phyloP scores from a whole-genome alignment of 1,140 invertebrate genomes.

The Globodera rostochiensis region DNA sequence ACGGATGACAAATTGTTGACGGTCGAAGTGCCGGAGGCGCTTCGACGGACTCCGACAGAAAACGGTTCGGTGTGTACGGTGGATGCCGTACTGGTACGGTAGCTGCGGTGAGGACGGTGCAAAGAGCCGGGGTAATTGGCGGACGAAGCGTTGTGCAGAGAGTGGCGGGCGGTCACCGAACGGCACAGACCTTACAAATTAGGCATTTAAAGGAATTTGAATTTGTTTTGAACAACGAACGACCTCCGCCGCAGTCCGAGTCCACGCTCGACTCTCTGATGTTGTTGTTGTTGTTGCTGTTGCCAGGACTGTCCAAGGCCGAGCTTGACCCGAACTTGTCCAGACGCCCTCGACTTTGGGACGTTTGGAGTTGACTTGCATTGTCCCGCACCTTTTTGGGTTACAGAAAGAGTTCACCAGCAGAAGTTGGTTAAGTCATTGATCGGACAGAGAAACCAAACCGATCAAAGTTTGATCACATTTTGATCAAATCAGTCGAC shows the following conservation, averaged over 20 bases:
- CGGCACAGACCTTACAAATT: constrained; percentile 11
- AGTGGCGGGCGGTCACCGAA: constrained; percentile 18
- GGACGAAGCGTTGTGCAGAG: not conserved
- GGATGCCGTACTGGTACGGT: not conserved
- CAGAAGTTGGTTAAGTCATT: no score
- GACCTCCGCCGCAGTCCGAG: constrained; percentile 40
- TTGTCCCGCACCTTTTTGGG: not conserved
- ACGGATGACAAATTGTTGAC: constrained; percentile 15
- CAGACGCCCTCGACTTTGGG: not conserved
- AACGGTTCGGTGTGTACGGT: not conserved
- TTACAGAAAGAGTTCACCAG: no score
- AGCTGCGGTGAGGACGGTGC: not conserved
- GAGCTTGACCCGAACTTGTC: not conserved
- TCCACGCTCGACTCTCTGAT: constrained; percentile 37
- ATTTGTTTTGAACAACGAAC: not conserved
- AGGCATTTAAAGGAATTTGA: not conserved
- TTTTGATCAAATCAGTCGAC: no score
- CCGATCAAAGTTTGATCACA: no score
- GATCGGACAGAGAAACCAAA: no score
- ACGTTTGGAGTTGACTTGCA: not conserved
- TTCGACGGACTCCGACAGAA: not conserved
- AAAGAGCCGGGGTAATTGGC: constrained; percentile 2
- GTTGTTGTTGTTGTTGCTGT: constrained; percentile 12
- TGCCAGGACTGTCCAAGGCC: not conserved
- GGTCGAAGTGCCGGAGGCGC: constrained; percentile 10